A percentile compares a stretch with the other conserved stretches of the same genome.
These are phyloP conservation scores for Montifringilla adamsi DNA, from an alignment of 2,113 vertebrate species.

Conservation along the genomic window DNA sequence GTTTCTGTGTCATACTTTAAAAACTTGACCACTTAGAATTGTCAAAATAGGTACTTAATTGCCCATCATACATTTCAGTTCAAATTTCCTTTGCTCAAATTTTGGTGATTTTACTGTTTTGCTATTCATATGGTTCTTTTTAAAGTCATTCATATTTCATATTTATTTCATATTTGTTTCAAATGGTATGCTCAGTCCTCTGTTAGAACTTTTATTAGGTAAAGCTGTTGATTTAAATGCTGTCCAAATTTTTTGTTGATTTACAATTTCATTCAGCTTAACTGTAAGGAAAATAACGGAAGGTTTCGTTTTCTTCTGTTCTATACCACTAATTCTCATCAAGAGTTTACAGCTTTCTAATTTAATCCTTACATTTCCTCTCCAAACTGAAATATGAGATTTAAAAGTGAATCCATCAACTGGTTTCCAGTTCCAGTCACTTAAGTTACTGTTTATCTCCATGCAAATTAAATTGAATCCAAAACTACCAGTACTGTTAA, in stretches of 20 bases:
- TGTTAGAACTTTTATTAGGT: constrained; percentile 72
- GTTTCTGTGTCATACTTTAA: constrained; percentile 89
- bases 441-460: constrained; percentile 47
- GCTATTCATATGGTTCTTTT: constrained; percentile 72
- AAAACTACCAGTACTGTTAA: constrained; percentile 33
- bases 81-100: constrained; percentile 71
- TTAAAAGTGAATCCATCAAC: constrained; percentile 21
- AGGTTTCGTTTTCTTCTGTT: constrained; percentile 51
- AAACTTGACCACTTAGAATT: constrained; percentile 88
- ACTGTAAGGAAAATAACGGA: constrained; percentile 43
- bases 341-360: constrained; percentile 41
- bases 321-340: constrained; percentile 43
- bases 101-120: constrained; percentile 66
- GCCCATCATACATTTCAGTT: constrained; percentile 77
- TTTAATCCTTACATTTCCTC: constrained; percentile 22
- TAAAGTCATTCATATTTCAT: constrained; percentile 71
- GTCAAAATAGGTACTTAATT: constrained; percentile 82
- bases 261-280: constrained; percentile 59
- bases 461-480: constrained; percentile 53
- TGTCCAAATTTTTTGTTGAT: constrained; percentile 47
- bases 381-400: neutral
- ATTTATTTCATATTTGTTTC: constrained; percentile 73
- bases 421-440: constrained; percentile 22
- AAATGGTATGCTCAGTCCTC: constrained; percentile 49
- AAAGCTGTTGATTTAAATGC: constrained; percentile 64